These are phyloP conservation scores for Drosophila sproati DNA, from an alignment of 1,140 invertebrate species.

Conservation along the genomic window DNA sequence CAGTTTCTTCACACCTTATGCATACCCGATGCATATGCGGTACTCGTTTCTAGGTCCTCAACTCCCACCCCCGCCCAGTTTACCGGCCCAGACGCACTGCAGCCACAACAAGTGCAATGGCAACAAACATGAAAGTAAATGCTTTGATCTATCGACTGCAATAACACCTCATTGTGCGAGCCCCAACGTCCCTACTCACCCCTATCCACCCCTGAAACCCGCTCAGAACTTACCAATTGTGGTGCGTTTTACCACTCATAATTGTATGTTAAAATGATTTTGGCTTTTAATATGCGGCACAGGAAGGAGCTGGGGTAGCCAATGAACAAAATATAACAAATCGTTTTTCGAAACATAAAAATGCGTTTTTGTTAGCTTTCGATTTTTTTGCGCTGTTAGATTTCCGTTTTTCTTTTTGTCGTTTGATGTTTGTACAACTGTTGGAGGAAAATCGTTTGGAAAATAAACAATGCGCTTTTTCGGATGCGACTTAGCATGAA, in stretches of 20 bases:
- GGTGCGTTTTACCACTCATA: conserved; percentile 49
- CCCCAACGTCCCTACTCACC: neutral
- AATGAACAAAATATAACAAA: conserved; percentile 59
- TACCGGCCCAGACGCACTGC: conserved; percentile 32
- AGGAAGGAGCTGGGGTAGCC: conserved; percentile 38
- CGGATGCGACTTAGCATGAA: conserved; percentile 49
- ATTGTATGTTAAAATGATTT: conserved; percentile 55
- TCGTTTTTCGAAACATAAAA: conserved; percentile 60
- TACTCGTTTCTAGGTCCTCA: neutral
- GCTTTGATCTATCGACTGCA: conserved; percentile 75
- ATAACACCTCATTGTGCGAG: conserved; percentile 27
- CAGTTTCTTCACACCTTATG: conserved; percentile 66
- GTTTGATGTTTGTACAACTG: conserved; percentile 72
- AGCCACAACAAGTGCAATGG: conserved; percentile 73
- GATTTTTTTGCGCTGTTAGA: conserved; percentile 35
- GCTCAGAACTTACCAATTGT: conserved; percentile 10
- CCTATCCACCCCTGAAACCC: neutral
- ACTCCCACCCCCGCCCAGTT: neutral
- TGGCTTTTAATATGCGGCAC: conserved; percentile 37
- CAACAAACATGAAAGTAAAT: conserved; percentile 69
- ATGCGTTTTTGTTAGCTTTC: conserved; percentile 64
- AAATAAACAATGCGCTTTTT: conserved; percentile 72
- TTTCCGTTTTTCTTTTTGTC: conserved; percentile 56
- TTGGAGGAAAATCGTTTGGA: conserved; percentile 47
- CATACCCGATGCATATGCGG: neutral